phyloP scores from a whole-genome alignment of 2,888 invertebrate genomes.

The Dolomedes plantarius region DNA sequence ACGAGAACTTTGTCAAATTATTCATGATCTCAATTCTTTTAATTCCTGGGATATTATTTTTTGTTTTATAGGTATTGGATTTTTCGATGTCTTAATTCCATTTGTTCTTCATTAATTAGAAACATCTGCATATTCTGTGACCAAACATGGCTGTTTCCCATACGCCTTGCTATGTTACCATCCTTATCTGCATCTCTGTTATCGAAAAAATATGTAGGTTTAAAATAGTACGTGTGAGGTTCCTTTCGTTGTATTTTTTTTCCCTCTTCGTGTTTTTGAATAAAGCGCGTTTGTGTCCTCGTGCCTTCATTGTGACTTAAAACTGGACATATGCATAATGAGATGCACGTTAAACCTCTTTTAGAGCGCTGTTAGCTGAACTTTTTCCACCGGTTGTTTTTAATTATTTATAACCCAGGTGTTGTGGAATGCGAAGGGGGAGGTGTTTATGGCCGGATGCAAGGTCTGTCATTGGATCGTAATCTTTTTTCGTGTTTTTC shows the following conservation, averaged over 20 bases:
- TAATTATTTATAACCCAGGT: background rate
- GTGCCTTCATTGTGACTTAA: background rate
- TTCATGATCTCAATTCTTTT: no score
- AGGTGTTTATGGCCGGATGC: background rate
- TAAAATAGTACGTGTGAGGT: background rate
- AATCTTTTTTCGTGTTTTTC: background rate
- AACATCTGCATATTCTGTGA: no score
- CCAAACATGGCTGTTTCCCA: background rate
- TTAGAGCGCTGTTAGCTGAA: background rate
- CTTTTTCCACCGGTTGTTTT: background rate
- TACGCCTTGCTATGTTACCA: background rate
- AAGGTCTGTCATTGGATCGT: background rate
- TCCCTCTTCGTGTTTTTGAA: background rate
- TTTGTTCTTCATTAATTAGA: no score
- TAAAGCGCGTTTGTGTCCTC: background rate
- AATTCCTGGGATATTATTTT: no score
- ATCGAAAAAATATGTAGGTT: background rate
- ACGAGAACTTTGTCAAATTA: no score
- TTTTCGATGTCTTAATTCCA: no score
- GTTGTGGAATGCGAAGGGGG: background rate
- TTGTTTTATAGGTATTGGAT: no score
- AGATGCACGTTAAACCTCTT: background rate
- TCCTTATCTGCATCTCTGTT: background rate
- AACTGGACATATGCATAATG: background rate
- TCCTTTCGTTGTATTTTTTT: background rate